These are phyloP conservation scores for Luperina nickerlii DNA, from an alignment of 2,888 invertebrate species.

Conservation along the genomic window DNA sequence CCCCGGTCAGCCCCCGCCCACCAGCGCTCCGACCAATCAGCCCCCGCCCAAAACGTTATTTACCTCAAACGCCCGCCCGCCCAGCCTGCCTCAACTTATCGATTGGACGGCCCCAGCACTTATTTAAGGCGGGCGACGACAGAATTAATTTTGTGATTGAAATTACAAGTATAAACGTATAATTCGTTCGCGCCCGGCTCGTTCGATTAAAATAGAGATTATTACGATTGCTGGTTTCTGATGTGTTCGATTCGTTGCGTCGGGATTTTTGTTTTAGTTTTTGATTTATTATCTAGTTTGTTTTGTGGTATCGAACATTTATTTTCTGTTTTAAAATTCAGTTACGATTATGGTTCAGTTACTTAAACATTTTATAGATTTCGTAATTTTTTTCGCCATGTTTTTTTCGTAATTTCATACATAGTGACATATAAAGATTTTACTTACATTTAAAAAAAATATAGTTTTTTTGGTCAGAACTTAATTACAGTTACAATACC, in stretches of 20 bases:
- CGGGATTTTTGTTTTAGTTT: constrained; percentile 19
- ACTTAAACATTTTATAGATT: neutral
- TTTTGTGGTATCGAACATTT: neutral
- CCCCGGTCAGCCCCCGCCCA: constrained; percentile 74
- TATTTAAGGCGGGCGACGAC: constrained; percentile 86
- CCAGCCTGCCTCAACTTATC: constrained; percentile 83
- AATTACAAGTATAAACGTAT: constrained; percentile 85
- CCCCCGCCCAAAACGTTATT: constrained; percentile 82
- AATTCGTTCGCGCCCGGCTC: constrained; percentile 81
- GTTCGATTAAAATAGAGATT: constrained; percentile 82
- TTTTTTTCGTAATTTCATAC: neutral
- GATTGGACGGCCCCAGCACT: constrained; percentile 86
- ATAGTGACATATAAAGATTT: neutral
- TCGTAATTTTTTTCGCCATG: too few relatives aligned
- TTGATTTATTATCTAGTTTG: constrained; percentile 35
- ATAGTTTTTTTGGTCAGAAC: neutral
- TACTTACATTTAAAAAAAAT: neutral
- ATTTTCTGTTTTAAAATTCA: neutral
- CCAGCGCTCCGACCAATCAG: constrained; percentile 73
- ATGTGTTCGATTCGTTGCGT: constrained; percentile 64
- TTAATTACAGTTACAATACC: neutral
- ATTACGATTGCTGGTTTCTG: constrained; percentile 70
- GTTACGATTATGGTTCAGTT: neutral
- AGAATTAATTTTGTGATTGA: constrained; percentile 90
- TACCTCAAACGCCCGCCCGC: constrained; percentile 86